Evolutionary conservation across 2,113 vertebrate species (phyloP), one percentile per base, ranked within the genome.

Genomic region (Ageneiosus marmoratus): DNA sequence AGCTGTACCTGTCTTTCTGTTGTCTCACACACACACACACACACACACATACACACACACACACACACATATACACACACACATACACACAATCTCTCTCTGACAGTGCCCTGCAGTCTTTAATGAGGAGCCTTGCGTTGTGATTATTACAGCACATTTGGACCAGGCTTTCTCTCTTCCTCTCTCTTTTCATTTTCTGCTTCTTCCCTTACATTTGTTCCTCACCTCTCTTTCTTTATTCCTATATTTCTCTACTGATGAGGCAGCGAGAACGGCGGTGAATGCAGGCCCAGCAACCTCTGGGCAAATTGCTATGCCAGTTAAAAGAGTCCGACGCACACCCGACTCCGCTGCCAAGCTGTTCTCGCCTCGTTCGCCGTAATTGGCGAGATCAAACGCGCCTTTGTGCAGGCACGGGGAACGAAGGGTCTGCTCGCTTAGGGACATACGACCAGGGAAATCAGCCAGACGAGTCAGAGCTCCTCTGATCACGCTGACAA

Each of bases 361-460:
- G 88, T 85, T 86, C 89, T 90, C 88, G 90, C 90, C 58, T 46
- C 83, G 90, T 89, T 90, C 89, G 78, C 88, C 89, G 89, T 93
- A 94, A 94, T 93, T 93, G 93, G 91, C 91, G 90, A 92, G 92
- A 93, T 93, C 94, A 93, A 93, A 93, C 91, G 90, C 85, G 90
- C 91, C 92, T 93, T 93, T 92, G 93, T 86, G 93, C 92, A 90
- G 69, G 90, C 89, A 90, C 86, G 83, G 91, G 87, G 90, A 92
- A 91, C 90, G 91, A 91, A 5, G 86, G 81, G 84, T 83, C 89
- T 91, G 88, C 89, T 87, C 92, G 92, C 87, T 89, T 86, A 75
- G 91, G 91, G 91, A 90, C 87, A 91, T 89, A 80, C 89, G 89
- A 90, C 88, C 89, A 87, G 74, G 90, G 90, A 90, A 90, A 92